Base-by-base conservation (phyloP, 2,888 invertebrate species). In the Drosophila stalkeri region DNA sequence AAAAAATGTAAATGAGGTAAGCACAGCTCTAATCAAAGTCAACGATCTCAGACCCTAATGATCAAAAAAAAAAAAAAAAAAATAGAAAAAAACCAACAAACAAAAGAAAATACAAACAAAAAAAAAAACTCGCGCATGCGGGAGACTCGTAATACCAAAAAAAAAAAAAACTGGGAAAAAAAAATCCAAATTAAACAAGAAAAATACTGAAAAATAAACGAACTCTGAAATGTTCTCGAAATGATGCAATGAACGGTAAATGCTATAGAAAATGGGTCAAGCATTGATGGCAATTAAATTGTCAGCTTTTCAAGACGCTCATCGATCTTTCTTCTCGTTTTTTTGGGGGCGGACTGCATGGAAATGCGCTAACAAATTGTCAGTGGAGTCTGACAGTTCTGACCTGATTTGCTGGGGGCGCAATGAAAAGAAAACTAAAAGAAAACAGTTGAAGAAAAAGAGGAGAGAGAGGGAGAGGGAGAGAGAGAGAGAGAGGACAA, bases 201-300 rank as follows among this genome's bases (percentile, higher is more conserved):
- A 64, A 64, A 57, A 64, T 23, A 16, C 27, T 35, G 44, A 43
- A 62, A 59, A 51, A 77, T 37, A 35, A 31, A 23, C 23, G 46
- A n/a, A 39, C 23, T 46, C 23, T 46, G 43, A 56, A 61, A 66
- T 61, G 49, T 75, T 75, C 82, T 79, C 27, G 51, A 72, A 82
- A 74, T 82, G 80, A 72, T 72, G 82, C 80, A 82, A 82, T 76
- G 70, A 82, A 82, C 82, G 82, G 82, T 81, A 81, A 81, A 76
- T 82, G 66, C 63, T 80, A 61, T 69, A 60, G 64, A 65, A 81
- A 81, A 80, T 82, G 70, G 81, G 82, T 82, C 81, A 81, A 82
- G 73, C 72, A 55, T 67, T 43, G 69, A 66, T 72, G 81, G 76
- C 79, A 81, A 82, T 82, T 82, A 84, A 76, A 82, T 79, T 82